phyloP scores from a whole-genome alignment of 1,140 invertebrate species.

The Watersipora subatra region DNA sequence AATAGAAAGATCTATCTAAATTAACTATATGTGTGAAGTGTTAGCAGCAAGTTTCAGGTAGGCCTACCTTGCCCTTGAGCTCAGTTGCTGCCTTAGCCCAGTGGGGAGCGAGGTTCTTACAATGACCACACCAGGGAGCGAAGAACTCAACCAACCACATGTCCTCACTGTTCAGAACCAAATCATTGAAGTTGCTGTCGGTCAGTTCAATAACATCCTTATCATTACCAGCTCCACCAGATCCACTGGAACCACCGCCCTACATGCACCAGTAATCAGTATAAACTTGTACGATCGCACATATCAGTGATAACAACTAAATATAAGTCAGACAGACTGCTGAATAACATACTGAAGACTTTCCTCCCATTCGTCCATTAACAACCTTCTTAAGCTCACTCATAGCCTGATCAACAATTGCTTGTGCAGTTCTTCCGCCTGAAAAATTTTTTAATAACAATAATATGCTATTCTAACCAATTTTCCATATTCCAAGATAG shows the following conservation, averaged over 20 bases:
- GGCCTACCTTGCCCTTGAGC: constrained; percentile 70
- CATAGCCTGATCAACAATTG: constrained; percentile 68
- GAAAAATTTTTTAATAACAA: constrained; percentile 8
- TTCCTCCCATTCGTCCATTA: constrained; percentile 45
- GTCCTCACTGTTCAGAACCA: constrained; percentile 77
- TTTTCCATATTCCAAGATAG: no score
- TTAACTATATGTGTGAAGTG: no score
- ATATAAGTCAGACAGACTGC: background rate
- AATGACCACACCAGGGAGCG: constrained; percentile 67
- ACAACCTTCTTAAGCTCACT: constrained; percentile 57
- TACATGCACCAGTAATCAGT: background rate
- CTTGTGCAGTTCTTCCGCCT: constrained; percentile 65
- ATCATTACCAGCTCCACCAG: constrained; percentile 33
- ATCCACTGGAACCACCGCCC: constrained; percentile 1
- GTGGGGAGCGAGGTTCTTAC: constrained; percentile 85
- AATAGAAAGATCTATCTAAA: no score
- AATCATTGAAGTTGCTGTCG: constrained; percentile 81
- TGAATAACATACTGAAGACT: background rate
- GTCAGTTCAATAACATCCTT: constrained; percentile 82
- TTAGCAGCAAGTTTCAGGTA: no score
- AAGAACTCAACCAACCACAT: constrained; percentile 94
- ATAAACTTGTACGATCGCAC: constrained; percentile 5
- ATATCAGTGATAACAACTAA: background rate
- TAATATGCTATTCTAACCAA: no score
- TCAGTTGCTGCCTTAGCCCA: constrained; percentile 86